Evolutionary conservation across 2,888 invertebrate species (phyloP), one percentile per base, ranked within the genome.

Genomic region (Galerucella nymphaeae): DNA sequence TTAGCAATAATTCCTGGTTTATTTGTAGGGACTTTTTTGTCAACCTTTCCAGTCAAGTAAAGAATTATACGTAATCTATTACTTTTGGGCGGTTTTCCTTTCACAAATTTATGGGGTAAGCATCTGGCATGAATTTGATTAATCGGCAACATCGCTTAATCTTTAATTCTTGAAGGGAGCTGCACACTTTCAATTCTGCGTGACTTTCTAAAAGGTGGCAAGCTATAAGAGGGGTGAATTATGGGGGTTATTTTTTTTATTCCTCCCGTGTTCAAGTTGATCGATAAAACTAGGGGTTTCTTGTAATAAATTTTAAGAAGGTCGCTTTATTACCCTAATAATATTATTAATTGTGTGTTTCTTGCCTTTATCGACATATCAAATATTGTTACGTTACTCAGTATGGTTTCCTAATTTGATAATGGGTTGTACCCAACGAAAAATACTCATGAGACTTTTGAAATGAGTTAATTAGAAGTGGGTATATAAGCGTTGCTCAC

Each of bases 311-410:
- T 62, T 71, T 71, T 66, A 53, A 71, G 41, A 66, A 71, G 71
- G 71, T 66, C 71, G 66, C 55, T 59, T 69, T 72, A 72, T 72
- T 72, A 59, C 72, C 69, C 68, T 59, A 72, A 68, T 72, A 69
- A 69, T 65, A 65, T 61, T 68, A 72, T 72, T 72, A 72, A 69
- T 69, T 18, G 41, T 62, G 61, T 62, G 61, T 42, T 66, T 70
- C 42, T 16, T 42, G 18, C 41, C 10, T 42, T 10, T 62, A 62
- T 62, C 61, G 18, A 38, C 42, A 62, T 18, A 62, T 18, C 61
- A 38, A 42, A 62, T 62, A 42, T 2, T 62, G 61, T 16, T 42
- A 42, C 13, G 16, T 62, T 62, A 2, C 1, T 42, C 13, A 4
- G 16, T 62, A 41, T 13, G 61, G 16, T 62, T 62, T 42, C n/a